Base-by-base conservation (phyloP, 2,888 invertebrate genomes). In the Linnaemya vulpina region DNA sequence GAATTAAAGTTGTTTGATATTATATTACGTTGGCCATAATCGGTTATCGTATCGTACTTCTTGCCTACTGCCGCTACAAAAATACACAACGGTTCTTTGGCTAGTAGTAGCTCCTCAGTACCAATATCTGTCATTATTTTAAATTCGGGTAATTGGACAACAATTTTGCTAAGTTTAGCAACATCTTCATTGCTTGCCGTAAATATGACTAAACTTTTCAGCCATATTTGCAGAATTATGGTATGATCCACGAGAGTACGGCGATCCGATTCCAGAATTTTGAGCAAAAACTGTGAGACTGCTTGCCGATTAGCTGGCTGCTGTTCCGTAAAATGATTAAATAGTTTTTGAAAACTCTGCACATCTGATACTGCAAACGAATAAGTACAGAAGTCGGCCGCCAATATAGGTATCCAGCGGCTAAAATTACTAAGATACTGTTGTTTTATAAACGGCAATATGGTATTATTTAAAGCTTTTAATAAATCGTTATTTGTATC, bases 41-140 rank as follows among this genome's bases (percentile, higher is more conserved):
- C 68, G 5, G 51, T 25, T n/a, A 62, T 55, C 0, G 58, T 40
- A 11, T 87, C 87, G 30, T 87, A 88, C 7, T 84, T 80, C 60
- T 87, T 88, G 0, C 92, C 92, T n/a, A 92, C 76, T 0, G 90
- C 89, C 0, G 91, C 90, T 46, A 92, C 88, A 73, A 93, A 93
- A 0, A 89, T 89, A 43, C 90, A 91, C 11, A 92, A 86, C 0
- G 92, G 92, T 75, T 92, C 92, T 10, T 92, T 92, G 0, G 90
- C 88, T 40, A 87, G 87, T 20, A 92, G 25, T 0, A 90, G 20
- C 11, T 88, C 87, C 1, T 89, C 87, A 0, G 86, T 81, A 0
- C 88, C 80, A 15, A 89, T 81, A 46, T 88, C 86, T 2, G 89
- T 89, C 38, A 92, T 81, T 8, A 70, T 43, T 1, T 77, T 79